phyloP scores from a whole-genome alignment of 2,797 vertebrate genomes.

The Arnoldichthys spilopterus region DNA sequence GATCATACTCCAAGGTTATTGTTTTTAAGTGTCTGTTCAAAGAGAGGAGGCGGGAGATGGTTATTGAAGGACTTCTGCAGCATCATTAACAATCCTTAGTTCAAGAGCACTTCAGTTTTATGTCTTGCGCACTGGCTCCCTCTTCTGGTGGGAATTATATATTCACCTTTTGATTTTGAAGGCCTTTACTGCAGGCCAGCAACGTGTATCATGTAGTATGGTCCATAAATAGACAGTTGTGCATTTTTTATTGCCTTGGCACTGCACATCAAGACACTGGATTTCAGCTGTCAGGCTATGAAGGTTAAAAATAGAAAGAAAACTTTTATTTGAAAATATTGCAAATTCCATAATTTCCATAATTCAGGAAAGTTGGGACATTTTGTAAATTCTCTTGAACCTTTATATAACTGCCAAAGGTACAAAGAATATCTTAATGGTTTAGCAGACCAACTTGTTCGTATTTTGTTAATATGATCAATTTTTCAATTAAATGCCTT shows the following conservation, averaged over 20 bases:
- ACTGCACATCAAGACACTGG: background rate
- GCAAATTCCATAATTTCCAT: no score
- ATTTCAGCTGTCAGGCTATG: background rate
- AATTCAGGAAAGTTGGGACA: no score
- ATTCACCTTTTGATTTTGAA: background rate
- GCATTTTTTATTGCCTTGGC: background rate
- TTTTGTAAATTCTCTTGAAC: no score
- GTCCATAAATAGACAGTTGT: background rate
- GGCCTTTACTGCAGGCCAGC: background rate
- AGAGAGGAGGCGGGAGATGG: conserved; percentile 3
- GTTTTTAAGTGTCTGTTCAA: conserved; percentile 45
- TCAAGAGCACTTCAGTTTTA: background rate
- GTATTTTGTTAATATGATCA: no score
- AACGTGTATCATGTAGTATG: background rate
- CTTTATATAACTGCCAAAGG: no score
- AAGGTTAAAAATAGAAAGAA: background rate
- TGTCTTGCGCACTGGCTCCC: conserved; percentile 31
- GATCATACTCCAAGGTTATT: conserved; percentile 34
- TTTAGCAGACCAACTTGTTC: no score
- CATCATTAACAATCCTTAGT: background rate
- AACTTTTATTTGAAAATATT: background rate
- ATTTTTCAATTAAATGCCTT: no score
- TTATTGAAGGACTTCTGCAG: conserved; percentile 4
- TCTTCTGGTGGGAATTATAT: conserved; percentile 25
- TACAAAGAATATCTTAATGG: no score